Percentiles rank a stretch among this genome's conserved stretches.
Conservation (phyloP, 2,797 vertebrate species). For the Trichosurus vulpecula region DNA sequence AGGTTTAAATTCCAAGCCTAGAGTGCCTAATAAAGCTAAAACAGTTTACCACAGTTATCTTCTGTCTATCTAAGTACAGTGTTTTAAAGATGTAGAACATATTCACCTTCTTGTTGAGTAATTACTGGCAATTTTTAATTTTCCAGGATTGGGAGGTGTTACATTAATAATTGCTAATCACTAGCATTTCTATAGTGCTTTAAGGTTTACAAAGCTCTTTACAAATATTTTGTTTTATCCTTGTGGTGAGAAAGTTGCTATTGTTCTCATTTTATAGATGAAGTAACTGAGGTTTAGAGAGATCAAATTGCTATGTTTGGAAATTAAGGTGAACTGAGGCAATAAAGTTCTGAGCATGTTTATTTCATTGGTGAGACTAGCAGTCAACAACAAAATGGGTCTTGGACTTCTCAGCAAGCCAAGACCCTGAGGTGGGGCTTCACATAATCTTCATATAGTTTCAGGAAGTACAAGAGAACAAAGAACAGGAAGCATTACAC, state of each 20-base stretch:
- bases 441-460: neutral
- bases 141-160: neutral
- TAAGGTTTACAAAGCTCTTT: neutral
- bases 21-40: neutral
- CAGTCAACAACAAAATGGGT: neutral
- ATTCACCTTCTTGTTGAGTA: neutral
- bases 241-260: neutral
- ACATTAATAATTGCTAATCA: neutral
- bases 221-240: neutral
- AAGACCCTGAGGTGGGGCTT: neutral
- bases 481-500: neutral
- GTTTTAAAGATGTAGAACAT: neutral
- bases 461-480: neutral
- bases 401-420: neutral
- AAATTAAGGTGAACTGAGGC: neutral
- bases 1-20: neutral
- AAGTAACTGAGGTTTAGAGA: neutral
- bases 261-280: neutral
- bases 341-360: neutral
- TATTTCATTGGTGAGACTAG: neutral
- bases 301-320: neutral
- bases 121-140: neutral
- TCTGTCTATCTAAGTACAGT: neutral
- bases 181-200: neutral
- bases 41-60: neutral